Base-by-base conservation (phyloP, 1,140 invertebrate species). In the Physella acuta region DNA sequence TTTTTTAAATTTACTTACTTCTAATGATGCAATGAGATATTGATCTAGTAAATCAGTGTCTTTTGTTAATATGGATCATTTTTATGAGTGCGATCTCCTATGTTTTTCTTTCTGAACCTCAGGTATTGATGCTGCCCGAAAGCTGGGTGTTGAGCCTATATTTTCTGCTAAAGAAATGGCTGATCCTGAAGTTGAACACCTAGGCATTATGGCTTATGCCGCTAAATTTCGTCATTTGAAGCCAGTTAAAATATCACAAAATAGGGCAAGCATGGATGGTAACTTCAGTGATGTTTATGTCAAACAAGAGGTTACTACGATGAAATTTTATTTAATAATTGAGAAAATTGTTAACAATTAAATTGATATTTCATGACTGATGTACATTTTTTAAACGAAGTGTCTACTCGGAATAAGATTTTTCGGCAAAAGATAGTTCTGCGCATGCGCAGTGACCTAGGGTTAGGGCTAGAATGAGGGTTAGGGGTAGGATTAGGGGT, bases 141-240 rank as follows among this genome's bases (percentile, higher is more conserved):
- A 67, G 11, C 71, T 86, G 8, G 94, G 94, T 24, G 92, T 97
- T 3, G 91, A 95, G 77, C 94, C 94, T 31, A 89, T 97, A 52
- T 81, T 98, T 37, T 91, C 93, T 76, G 91, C 95, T 4, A 93
- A 93, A 84, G 95, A 98, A 80, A 94, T 99, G 91, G 91, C 93
- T 56, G 93, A 95, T 84, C 92, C 91, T 60, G 92, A 97, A 81
- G 93, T 95, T 1, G 95, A 98, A 81, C 94, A 97, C 88, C 88
- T 98, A 73, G 95, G 94, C 5, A 93, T 97, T 71, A 97, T 97
- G 95, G 93, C 94, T 3, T 97, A 97, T 85, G 92, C 92, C 2
- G 92, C 94, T 0, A 89, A 92, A 81, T 94, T 93, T 85, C 92
- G 94, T 75, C 93, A 93, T 90, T 88, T 95, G 24, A 91, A 92